A percentile compares a stretch with the other conserved stretches of the same genome.
Conservation (phyloP, 2,113 vertebrate species). For the Cheirogaleus medius region DNA sequence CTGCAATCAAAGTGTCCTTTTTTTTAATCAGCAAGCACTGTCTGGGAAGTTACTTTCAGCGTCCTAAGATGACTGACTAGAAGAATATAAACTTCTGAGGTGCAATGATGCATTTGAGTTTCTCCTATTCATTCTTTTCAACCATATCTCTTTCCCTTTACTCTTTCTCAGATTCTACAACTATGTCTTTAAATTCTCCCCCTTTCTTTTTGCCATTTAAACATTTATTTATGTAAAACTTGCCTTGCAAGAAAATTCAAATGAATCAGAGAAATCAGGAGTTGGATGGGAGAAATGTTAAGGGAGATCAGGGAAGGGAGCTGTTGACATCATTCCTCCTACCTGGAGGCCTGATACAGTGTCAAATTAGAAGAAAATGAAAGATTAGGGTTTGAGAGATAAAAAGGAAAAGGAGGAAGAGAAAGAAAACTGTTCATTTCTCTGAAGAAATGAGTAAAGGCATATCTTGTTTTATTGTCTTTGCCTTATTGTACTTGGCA, state of each 20-base stretch:
- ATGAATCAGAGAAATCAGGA: conserved; percentile 50
- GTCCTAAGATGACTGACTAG: not conserved
- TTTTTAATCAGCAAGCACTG: not conserved
- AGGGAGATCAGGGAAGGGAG: not conserved
- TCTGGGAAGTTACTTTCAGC: not conserved
- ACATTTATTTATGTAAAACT: conserved; percentile 74
- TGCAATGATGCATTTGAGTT: not conserved
- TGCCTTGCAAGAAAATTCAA: conserved; percentile 39
- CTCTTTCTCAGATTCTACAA: conserved; percentile 34
- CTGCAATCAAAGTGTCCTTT: not conserved
- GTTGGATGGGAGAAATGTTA: conserved; percentile 8
- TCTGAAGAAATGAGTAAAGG: not conserved
- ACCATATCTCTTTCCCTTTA: conserved; percentile 26
- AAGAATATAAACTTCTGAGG: conserved; percentile 45
- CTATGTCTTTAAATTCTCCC: conserved; percentile 1
- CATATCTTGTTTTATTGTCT: not conserved
- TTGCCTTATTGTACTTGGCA: not conserved
- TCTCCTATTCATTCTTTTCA: conserved; percentile 40
- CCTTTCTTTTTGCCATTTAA: conserved; percentile 56
- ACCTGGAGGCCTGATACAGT: not conserved
- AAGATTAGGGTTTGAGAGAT: not conserved
- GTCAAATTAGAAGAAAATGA: not conserved
- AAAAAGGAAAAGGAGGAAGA: not conserved
- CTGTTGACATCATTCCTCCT: not conserved
- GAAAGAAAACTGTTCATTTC: not conserved